Base-by-base conservation (phyloP, 2,113 vertebrate genomes). In the Halichoeres trimaculatus region DNA sequence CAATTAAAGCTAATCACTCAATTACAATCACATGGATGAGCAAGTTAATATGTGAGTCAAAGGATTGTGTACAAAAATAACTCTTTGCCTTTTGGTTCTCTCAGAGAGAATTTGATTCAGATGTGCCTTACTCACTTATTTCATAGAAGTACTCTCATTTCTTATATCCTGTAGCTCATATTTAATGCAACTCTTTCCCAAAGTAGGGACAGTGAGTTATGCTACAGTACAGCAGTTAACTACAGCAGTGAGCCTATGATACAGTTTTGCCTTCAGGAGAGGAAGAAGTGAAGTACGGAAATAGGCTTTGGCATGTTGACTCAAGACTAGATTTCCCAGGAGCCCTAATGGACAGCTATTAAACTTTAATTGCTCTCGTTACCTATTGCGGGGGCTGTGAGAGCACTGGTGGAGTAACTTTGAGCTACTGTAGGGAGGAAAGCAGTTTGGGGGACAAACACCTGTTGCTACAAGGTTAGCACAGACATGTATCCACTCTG, bases 11-110 rank as follows among this genome's bases (percentile, higher is more conserved):
- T 91, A 93, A 93, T 95, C 69, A 81, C 77, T 88, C 88, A 93
- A 95, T 94, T 92, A 79, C 89, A 92, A 92, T 95, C 93, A 94
- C 92, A 94, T 93, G 93, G 63, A 85, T 56, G 79, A 81, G 75
- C 57, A 77, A 88, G 76, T 84, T 80, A 92, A 90, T 86, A 71
- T 83, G 63, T 70, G 74, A 60, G 85, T 90, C 52, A 83, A 80
- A 79, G 66, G 50, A 64, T 54, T 67, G 63, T 55, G 59, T 68
- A 86, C 84, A 78, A 76, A 85, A 84, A 89, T 77, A 86, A 85
- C 58, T 68, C 72, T 81, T 73, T 70, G 63, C 86, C 61, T 60
- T 53, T 53, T 63, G 48, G 48, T 77, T 70, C 41, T 67, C 26
- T 75, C 20, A 75, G 70, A 79, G 68, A 67, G n/a, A 45, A 71